phyloP scores from a whole-genome alignment of 2,113 vertebrate genomes.

The Erythrocebus patas region DNA sequence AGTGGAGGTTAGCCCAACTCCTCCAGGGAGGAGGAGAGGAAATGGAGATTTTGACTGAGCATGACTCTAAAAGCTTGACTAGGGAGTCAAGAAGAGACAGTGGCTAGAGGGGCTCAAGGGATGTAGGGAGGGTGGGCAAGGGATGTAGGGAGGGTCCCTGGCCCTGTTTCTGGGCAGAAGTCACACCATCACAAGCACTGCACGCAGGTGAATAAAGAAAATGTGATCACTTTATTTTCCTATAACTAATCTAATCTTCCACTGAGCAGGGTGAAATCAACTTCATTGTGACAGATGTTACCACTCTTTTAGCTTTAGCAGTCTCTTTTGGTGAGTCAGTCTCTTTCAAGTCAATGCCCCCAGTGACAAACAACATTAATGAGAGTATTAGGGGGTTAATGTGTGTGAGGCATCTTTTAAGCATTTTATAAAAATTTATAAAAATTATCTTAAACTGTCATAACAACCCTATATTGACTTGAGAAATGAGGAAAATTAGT shows the following conservation, averaged over 20 bases:
- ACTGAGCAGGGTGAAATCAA: background rate
- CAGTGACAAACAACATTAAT: background rate
- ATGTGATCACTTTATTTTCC: background rate
- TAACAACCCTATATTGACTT: background rate
- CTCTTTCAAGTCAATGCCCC: background rate
- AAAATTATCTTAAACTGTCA: background rate
- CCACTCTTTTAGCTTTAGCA: background rate
- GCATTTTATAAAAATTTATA: background rate
- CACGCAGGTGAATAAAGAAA: background rate
- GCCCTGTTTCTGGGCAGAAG: background rate
- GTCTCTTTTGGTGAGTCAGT: background rate
- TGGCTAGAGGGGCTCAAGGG: background rate
- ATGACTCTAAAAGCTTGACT: background rate
- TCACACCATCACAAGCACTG: background rate
- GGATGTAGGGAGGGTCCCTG: fast-evolving
- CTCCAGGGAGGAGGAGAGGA: too few species aligned
- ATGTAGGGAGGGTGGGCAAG: too few species aligned
- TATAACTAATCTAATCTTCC: background rate
- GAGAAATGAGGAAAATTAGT: background rate
- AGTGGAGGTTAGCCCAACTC: background rate
- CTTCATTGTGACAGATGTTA: background rate
- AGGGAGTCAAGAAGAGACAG: background rate
- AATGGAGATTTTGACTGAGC: background rate
- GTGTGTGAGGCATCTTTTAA: background rate
- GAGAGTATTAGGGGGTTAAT: background rate